Percentiles rank a stretch among this genome's conserved stretches.
Evolutionary conservation across 2,888 invertebrate genomes (phyloP).

Genomic region (Perizoma flavofasciatum): DNA sequence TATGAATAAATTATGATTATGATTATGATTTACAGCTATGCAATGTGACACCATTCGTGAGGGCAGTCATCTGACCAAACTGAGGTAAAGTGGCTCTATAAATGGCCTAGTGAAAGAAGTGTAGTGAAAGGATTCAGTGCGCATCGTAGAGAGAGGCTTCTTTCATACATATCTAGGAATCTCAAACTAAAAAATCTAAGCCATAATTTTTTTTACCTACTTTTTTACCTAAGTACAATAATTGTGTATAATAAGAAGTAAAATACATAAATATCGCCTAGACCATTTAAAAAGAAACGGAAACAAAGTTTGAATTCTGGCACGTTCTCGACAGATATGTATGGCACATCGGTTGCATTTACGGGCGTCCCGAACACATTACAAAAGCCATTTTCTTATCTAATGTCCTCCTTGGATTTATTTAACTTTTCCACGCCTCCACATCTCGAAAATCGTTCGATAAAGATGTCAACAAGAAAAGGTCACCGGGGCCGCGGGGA

Average conservation of each 20-base stretch:
- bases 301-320: slow-evolving; percentile 59
- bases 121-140: too few species aligned
- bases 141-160: too few species aligned
- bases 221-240: too few species aligned
- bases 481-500: slow-evolving; percentile 63
- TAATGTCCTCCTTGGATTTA: slow-evolving; percentile 80
- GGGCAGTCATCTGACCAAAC: too few species aligned
- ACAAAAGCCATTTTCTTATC: slow-evolving; percentile 82
- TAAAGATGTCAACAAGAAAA: slow-evolving; percentile 79
- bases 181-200: too few species aligned
- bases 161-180: too few species aligned
- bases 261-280: slow-evolving; percentile 23
- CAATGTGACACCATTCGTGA: too few species aligned
- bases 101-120: too few species aligned
- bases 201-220: too few species aligned
- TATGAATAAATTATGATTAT: too few species aligned
- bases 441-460: slow-evolving; percentile 76
- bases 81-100: too few species aligned
- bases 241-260: slow-evolving; percentile 15
- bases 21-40: too few species aligned
- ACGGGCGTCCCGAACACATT: slow-evolving; percentile 81
- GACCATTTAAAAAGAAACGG: slow-evolving; percentile 37
- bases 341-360: slow-evolving; percentile 80
- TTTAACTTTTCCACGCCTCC: slow-evolving; percentile 81
- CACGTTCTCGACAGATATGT: slow-evolving; percentile 70